These are phyloP conservation scores for Dinoponera quadriceps DNA, from an alignment of 1,140 invertebrate species.

Conservation along the genomic window DNA sequence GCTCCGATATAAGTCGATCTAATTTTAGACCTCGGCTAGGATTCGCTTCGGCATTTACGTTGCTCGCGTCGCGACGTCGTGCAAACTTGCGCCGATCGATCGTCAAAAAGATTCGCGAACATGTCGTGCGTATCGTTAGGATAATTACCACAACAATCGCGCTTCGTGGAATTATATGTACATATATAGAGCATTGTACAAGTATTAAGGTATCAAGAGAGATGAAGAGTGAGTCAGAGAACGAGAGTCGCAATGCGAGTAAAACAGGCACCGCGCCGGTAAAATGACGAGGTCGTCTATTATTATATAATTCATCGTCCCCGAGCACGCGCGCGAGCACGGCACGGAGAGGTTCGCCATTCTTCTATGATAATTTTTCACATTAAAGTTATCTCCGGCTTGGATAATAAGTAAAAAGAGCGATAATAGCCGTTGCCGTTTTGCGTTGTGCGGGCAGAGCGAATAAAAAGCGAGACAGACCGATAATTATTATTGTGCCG, in stretches of 20 bases:
- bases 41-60: no score
- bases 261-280: conserved; percentile 13
- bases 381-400: conserved; percentile 62
- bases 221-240: background rate
- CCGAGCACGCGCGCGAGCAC: conserved; percentile 24
- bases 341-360: conserved; percentile 16
- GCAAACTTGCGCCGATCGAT: background rate
- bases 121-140: background rate
- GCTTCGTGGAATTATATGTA: background rate
- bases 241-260: conserved; percentile 18
- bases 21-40: background rate
- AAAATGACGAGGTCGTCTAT: conserved; percentile 62
- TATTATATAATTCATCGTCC: conserved; percentile 71
- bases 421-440: conserved; percentile 64
- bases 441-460: conserved; percentile 38
- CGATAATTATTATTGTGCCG: conserved; percentile 69
- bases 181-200: conserved; percentile 16
- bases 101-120: no score
- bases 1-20: background rate
- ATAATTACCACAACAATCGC: background rate
- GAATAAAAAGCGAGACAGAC: conserved; percentile 62
- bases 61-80: background rate
- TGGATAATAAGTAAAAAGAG: conserved; percentile 66
- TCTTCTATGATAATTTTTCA: conserved; percentile 62
- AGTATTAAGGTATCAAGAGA: conserved; percentile 4